A percentile compares a stretch with the other conserved stretches of the same genome.
phyloP scores from a whole-genome alignment of 2,888 invertebrate genomes.

The Trileptium ribeirensis region DNA sequence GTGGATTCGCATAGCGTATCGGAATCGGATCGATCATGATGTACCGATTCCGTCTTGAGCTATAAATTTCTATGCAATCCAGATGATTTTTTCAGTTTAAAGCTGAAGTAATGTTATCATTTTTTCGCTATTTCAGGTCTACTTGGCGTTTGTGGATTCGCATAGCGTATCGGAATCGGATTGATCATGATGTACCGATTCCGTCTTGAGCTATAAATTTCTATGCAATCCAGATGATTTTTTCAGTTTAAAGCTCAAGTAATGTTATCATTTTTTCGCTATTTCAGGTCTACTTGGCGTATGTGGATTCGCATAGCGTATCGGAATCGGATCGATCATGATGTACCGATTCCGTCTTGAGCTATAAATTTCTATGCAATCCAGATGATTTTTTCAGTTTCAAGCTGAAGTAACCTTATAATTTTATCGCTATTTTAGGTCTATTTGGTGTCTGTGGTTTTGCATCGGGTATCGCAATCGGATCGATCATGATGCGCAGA shows the following conservation, averaged over 20 bases:
- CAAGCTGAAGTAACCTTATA: too few relatives aligned
- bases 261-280: too few relatives aligned
- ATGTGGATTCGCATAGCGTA: slow-evolving; percentile 47
- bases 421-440: slow-evolving; percentile 32
- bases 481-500: slow-evolving; percentile 41
- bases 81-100: too few relatives aligned
- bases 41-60: slow-evolving; percentile 38
- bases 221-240: too few relatives aligned
- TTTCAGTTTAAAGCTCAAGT: too few relatives aligned
- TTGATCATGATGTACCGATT: slow-evolving; percentile 41
- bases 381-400: too few relatives aligned
- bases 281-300: slow-evolving; percentile 46
- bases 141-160: slow-evolving; percentile 49
- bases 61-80: too few relatives aligned
- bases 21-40: slow-evolving; percentile 42
- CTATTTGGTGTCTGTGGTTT: slow-evolving; percentile 49
- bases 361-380: too few relatives aligned
- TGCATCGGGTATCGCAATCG: slow-evolving; percentile 43
- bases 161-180: slow-evolving; percentile 42
- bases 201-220: too few relatives aligned
- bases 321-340: slow-evolving; percentile 41
- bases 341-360: slow-evolving; percentile 39
- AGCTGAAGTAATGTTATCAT: too few relatives aligned
- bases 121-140: slow-evolving; percentile 42
- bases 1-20: slow-evolving; percentile 48